Evolutionary conservation across 2,888 invertebrate species (phyloP).

Genomic region (Bruchidius siliquastri): DNA sequence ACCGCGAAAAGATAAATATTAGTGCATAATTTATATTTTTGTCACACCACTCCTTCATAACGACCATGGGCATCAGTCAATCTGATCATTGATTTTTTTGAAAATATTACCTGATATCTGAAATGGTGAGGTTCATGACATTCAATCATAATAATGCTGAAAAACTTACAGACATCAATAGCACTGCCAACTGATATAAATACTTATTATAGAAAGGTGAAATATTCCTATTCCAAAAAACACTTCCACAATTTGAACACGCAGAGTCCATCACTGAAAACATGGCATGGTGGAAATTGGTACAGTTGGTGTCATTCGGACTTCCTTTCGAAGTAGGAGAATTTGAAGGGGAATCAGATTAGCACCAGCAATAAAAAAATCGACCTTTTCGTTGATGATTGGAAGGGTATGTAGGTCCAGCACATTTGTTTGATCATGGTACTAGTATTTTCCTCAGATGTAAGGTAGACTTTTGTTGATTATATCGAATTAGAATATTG

Average conservation of each 20-base stretch:
- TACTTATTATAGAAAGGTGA: neutral
- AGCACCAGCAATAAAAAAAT: neutral
- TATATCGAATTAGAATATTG: too few relatives aligned
- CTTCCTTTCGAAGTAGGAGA: neutral
- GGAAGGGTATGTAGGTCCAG: neutral
- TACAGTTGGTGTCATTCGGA: neutral
- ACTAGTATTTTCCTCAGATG: too few relatives aligned
- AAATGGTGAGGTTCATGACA: too few relatives aligned
- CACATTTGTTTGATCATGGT: neutral
- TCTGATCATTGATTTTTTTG: too few relatives aligned
- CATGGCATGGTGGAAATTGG: neutral
- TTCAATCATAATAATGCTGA: neutral
- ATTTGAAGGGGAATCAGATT: neutral
- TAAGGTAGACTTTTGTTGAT: too few relatives aligned
- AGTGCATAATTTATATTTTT: too few relatives aligned
- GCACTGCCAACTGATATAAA: neutral
- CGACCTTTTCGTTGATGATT: neutral
- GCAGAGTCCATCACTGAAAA: neutral
- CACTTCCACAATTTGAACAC: neutral
- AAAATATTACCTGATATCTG: too few relatives aligned
- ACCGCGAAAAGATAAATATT: too few relatives aligned
- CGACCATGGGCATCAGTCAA: too few relatives aligned
- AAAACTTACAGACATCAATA: too few relatives aligned
- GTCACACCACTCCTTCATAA: too few relatives aligned
- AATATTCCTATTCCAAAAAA: neutral